Evolutionary conservation across 2,888 invertebrate species (phyloP), one percentile per base, ranked within the genome.

Genomic region (Agriopis leucophaearia): DNA sequence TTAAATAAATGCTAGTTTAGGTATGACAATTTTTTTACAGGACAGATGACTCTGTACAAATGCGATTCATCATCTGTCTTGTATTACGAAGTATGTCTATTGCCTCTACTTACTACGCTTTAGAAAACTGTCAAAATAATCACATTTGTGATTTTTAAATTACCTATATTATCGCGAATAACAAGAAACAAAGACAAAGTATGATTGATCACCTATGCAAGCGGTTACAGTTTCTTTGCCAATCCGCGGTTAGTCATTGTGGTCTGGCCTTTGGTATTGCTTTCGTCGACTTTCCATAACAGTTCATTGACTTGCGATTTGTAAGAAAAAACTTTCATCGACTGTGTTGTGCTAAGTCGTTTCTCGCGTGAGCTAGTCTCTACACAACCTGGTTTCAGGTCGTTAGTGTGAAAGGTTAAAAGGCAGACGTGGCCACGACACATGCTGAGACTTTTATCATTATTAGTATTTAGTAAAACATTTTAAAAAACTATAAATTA

Each of bases 261-360:
- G 44, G 51, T 44, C 35, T 50, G 38, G 27, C 18, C 50, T 48
- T 44, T 50, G 38, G 13, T 63, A 58, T 65, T 62, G 18, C 67
- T 68, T 68, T 71, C 67, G 55, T 67, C 38, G 54, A 45, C 42
- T 52, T 51, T 60, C 62, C 48, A 69, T 59, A 42, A 60, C n/a
- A 66, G 71, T 71, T 71, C 71, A 47, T 64, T 71, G 71, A 64
- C 71, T 63, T 50, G 18, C 50, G 36, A 16, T 38, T 16, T 58
- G 44, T 35, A 48, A 47, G 45, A 13, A 54, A 54, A 50, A 64
- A 60, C 64, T 63, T 65, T 65, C 62, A 50, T 54, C 12, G 55
- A 55, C 45, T 35, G 64, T 47, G 62, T n/a, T 54, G 44, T 51
- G 40, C 57, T 58, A 56, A 50, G 35, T 54, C 18, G 42, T 42